phyloP scores from a whole-genome alignment of 23 tunicate species.

The Botrylloides violaceus region DNA sequence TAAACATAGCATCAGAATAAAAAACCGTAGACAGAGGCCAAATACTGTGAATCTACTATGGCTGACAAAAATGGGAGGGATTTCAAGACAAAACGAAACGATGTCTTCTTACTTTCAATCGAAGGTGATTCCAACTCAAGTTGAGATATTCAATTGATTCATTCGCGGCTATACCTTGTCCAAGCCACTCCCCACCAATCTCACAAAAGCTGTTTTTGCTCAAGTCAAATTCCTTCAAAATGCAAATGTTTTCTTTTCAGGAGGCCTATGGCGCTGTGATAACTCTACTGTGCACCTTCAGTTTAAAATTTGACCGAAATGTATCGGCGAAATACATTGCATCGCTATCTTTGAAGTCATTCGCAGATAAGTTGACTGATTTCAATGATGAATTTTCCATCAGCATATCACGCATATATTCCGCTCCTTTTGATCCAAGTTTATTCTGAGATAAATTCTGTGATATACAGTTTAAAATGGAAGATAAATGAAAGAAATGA shows the following conservation, averaged over 20 bases:
- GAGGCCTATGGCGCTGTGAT: background rate
- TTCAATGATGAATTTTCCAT: slow-evolving; percentile 55
- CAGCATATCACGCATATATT: slow-evolving; percentile 40
- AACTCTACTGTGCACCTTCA: slow-evolving; percentile 53
- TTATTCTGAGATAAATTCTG: slow-evolving; percentile 63
- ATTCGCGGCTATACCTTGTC: slow-evolving; percentile 72
- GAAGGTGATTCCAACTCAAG: slow-evolving; percentile 80
- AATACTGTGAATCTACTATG: no score
- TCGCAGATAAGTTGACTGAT: slow-evolving; percentile 42
- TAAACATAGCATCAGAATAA: no score
- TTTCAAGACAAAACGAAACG: no score
- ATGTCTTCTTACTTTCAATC: slow-evolving; percentile 43
- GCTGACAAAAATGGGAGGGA: no score
- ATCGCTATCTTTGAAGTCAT: slow-evolving; percentile 48
- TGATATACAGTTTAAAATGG: background rate
- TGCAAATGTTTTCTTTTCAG: background rate
- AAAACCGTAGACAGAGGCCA: no score
- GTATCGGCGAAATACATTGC: slow-evolving; percentile 69
- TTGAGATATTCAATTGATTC: slow-evolving; percentile 71
- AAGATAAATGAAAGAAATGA: background rate
- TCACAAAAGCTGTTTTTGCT: slow-evolving; percentile 71
- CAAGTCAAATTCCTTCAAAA: slow-evolving; percentile 43
- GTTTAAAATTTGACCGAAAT: slow-evolving; percentile 37
- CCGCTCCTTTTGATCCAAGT: slow-evolving; percentile 55
- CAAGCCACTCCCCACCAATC: slow-evolving; percentile 70